phyloP scores from a whole-genome alignment of 2,888 invertebrate species.

The Nomada goodeniana region DNA sequence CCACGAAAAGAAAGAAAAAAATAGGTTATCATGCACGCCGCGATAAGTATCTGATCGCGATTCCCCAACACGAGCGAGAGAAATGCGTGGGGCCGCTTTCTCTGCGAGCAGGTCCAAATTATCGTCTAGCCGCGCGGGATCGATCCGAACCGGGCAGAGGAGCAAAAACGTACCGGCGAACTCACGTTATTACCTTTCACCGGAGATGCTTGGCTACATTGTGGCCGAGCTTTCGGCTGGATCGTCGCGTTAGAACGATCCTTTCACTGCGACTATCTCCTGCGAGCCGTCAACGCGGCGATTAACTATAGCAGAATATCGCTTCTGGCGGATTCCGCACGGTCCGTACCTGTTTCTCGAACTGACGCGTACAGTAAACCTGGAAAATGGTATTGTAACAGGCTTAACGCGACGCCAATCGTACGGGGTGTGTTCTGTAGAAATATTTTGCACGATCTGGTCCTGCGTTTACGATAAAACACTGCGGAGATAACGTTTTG shows the following conservation, averaged over 20 bases:
- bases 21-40: not conserved
- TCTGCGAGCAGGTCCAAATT: conserved; percentile 29
- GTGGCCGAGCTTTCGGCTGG: conserved; percentile 57
- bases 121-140: conserved; percentile 22
- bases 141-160: conserved; percentile 8
- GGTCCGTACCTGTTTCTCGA: not conserved
- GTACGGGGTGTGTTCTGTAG: too few relatives aligned
- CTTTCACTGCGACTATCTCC: conserved; percentile 62
- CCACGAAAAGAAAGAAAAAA: too few relatives aligned
- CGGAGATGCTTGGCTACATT: conserved; percentile 46
- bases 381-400: too few relatives aligned
- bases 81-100: conserved; percentile 35
- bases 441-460: too few relatives aligned
- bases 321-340: conserved; percentile 5
- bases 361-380: too few relatives aligned
- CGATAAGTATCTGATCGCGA: not conserved
- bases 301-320: conserved; percentile 48
- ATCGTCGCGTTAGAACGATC: conserved; percentile 48
- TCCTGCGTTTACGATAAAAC: too few relatives aligned
- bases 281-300: conserved; percentile 32
- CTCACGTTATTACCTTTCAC: conserved; percentile 65
- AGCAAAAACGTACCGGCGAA: conserved; percentile 38
- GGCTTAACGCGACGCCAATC: too few relatives aligned
- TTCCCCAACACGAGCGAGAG: not conserved
- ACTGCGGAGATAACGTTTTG: too few relatives aligned